Conservation (phyloP, 2,888 invertebrate species). For the Microctonus brassicae region DNA sequence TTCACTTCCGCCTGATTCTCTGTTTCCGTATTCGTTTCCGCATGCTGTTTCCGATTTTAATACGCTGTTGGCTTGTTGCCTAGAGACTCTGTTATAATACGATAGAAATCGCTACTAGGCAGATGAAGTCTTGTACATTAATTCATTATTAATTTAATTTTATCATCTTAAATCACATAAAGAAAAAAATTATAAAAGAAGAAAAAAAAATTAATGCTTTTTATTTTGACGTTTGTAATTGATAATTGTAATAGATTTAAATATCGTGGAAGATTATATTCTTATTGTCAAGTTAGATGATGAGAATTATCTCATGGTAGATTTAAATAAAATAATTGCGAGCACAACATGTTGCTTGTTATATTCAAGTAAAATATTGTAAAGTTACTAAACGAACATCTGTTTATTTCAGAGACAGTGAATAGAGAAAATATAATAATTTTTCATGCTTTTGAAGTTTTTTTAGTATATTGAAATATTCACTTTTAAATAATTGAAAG, state of each 20-base stretch:
- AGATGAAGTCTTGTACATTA: not conserved
- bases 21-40: constrained; percentile 61
- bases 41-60: constrained; percentile 63
- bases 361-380: not conserved
- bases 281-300: constrained; percentile 2
- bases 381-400: not conserved
- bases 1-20: constrained; percentile 59
- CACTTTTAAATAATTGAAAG: not conserved
- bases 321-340: constrained; percentile 11
- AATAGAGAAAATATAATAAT: not conserved
- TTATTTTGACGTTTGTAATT: too few relatives aligned
- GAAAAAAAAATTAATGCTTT: too few relatives aligned
- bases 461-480: not conserved
- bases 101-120: not conserved
- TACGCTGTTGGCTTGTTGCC: constrained; percentile 53
- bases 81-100: constrained; percentile 30
- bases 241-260: too few relatives aligned
- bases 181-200: too few relatives aligned
- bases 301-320: constrained; percentile 2
- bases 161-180: too few relatives aligned
- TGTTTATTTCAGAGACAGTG: too few relatives aligned
- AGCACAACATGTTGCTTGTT: constrained; percentile 6
- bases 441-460: not conserved
- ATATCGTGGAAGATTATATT: too few relatives aligned
- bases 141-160: not conserved